Evolutionary conservation across 2,113 vertebrate genomes (phyloP).

Genomic region (Barbus barbus): DNA sequence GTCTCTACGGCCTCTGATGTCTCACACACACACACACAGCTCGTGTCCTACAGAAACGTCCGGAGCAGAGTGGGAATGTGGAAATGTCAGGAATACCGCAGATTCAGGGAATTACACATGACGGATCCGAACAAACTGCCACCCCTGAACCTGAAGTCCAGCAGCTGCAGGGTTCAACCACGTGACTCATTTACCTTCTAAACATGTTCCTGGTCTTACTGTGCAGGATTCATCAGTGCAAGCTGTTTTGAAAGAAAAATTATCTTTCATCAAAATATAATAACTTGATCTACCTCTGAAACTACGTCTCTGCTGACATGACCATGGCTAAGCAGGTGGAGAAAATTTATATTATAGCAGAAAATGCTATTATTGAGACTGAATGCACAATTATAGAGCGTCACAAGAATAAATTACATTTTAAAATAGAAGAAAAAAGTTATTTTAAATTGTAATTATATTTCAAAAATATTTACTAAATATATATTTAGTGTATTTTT

Average conservation of each 20-base stretch:
- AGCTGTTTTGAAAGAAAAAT: not conserved
- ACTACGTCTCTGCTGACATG: not conserved
- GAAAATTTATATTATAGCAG: not conserved
- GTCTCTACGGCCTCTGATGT: not conserved
- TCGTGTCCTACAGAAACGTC: not conserved
- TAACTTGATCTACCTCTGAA: not conserved
- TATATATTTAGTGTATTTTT: not conserved
- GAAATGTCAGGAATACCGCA: slow-evolving; percentile 22
- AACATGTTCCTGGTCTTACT: not conserved
- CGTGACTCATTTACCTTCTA: not conserved
- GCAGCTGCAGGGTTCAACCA: not conserved
- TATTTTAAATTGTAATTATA: not conserved
- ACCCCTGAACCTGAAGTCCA: not conserved
- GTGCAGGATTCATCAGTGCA: not conserved
- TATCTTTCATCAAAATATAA: not conserved
- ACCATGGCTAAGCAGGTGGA: not conserved
- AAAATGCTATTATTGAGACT: not conserved
- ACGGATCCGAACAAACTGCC: slow-evolving; percentile 3
- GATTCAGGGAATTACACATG: not conserved
- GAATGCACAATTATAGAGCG: not conserved
- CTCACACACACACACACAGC: slow-evolving; percentile 2
- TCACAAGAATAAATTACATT: no score
- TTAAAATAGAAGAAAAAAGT: not conserved
- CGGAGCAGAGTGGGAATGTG: not conserved
- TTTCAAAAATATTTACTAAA: no score